Conservation (phyloP, 1,140 invertebrate species). For the Thaumetopoea pityocampa region DNA sequence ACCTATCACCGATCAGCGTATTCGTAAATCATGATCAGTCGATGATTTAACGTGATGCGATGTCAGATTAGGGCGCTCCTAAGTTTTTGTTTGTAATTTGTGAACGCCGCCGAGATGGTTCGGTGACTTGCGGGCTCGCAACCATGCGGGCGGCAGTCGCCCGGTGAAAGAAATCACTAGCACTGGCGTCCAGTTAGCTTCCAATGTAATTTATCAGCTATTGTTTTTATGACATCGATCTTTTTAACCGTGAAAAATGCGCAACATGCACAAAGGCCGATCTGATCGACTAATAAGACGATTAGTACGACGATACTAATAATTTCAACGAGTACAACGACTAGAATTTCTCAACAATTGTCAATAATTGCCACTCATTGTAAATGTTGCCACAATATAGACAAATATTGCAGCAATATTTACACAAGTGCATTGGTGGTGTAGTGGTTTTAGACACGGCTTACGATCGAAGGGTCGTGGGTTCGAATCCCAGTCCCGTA, state of each 20-base stretch:
- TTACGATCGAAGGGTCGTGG: too few relatives aligned
- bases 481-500: too few relatives aligned
- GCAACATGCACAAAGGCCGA: slow-evolving; percentile 4
- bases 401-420: too few relatives aligned
- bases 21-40: slow-evolving; percentile 70
- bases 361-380: too few relatives aligned
- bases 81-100: slow-evolving; percentile 65
- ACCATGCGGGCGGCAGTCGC: slow-evolving; percentile 16
- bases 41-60: slow-evolving; percentile 63
- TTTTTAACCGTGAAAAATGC: slow-evolving; percentile 24
- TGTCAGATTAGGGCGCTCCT: slow-evolving; percentile 68
- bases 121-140: slow-evolving; percentile 50
- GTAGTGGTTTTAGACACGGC: too few relatives aligned
- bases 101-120: slow-evolving; percentile 53
- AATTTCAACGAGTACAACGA: too few relatives aligned
- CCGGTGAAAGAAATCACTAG: slow-evolving; percentile 29
- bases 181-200: slow-evolving; percentile 30
- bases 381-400: too few relatives aligned
- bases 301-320: slow-evolving; percentile 6
- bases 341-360: too few relatives aligned
- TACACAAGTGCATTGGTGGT: too few relatives aligned
- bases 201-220: slow-evolving; percentile 43
- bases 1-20: slow-evolving; percentile 54
- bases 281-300: not conserved
- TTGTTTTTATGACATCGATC: slow-evolving; percentile 34